Percentiles rank a stretch among this genome's conserved stretches.
phyloP scores from a whole-genome alignment of 2,888 invertebrate species.

The Phragmatobia fuliginosa region DNA sequence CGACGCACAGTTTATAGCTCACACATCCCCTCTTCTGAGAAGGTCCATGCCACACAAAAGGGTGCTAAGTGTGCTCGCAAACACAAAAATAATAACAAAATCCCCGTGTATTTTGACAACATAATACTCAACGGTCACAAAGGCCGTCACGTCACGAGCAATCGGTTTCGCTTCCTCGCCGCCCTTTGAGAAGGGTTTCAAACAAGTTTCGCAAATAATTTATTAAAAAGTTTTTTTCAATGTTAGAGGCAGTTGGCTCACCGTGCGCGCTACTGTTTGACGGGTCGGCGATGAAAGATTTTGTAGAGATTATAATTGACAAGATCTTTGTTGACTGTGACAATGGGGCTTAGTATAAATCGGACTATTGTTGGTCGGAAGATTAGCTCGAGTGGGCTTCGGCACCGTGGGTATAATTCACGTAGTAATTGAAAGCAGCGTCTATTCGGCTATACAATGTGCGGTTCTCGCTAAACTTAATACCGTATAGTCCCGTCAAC shows the following conservation, averaged over 20 bases:
- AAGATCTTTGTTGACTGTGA: conserved; percentile 83
- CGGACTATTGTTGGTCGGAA: conserved; percentile 73
- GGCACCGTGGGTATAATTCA: conserved; percentile 67
- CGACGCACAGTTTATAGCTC: conserved; percentile 70
- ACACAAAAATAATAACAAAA: conserved; percentile 87
- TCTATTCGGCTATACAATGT: conserved; percentile 60
- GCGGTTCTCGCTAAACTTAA: conserved; percentile 74
- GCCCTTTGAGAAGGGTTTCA: conserved; percentile 81
- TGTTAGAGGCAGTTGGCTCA: conserved; percentile 67
- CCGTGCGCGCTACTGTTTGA: conserved; percentile 83
- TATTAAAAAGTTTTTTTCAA: conserved; percentile 76
- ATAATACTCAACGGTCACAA: conserved; percentile 85
- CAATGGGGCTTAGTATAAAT: conserved; percentile 80
- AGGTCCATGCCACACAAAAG: conserved; percentile 75
- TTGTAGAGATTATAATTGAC: conserved; percentile 83
- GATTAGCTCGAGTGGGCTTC: conserved; percentile 77
- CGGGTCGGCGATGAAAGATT: conserved; percentile 77
- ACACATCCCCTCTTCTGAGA: conserved; percentile 80
- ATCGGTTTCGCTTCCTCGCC: conserved; percentile 83
- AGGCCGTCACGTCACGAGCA: conserved; percentile 83
- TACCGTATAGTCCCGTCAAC: conserved; percentile 67
- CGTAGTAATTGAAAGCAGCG: conserved; percentile 73
- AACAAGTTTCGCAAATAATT: conserved; percentile 85
- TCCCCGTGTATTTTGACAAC: conserved; percentile 86
- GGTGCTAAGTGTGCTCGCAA: conserved; percentile 85